These are phyloP conservation scores for Opisthograptis luteolata DNA, from an alignment of 2,888 invertebrate genomes.

Conservation along the genomic window DNA sequence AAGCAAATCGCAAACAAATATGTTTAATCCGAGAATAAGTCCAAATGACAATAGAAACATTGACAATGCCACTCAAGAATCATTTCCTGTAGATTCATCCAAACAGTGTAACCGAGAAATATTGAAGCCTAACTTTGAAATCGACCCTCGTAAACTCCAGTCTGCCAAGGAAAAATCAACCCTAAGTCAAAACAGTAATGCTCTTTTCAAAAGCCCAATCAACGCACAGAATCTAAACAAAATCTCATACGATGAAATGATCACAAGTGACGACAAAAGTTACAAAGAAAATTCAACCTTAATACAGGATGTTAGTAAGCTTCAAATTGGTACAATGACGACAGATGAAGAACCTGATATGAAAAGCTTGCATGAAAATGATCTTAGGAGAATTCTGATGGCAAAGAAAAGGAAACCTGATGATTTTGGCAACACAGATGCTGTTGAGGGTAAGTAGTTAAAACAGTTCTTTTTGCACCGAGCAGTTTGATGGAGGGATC, in stretches of 20 bases:
- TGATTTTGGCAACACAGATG: conserved; percentile 7
- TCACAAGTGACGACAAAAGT: neutral
- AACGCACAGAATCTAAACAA: neutral
- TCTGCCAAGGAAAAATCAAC: neutral
- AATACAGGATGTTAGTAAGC: neutral
- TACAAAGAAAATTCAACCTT: conserved; percentile 2
- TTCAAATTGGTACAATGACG: neutral
- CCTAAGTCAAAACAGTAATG: neutral
- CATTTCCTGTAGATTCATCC: neutral
- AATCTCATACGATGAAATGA: no score
- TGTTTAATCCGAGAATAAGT: neutral
- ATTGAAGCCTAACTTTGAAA: neutral
- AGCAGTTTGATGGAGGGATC: no score
- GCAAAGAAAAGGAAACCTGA: conserved; percentile 47
- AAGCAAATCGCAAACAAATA: neutral
- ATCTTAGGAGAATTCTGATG: conserved; percentile 52
- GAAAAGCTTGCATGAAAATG: conserved; percentile 37
- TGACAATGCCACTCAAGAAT: neutral
- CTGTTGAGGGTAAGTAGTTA: conserved; percentile 31
- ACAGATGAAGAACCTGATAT: no score
- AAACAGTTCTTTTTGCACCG: no score
- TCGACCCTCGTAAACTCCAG: no score
- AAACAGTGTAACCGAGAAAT: neutral
- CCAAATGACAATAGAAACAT: neutral
- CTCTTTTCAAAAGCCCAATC: neutral